Percentiles rank a stretch among this genome's conserved stretches.
Conservation (phyloP, 2,113 vertebrate genomes). For the Pygoscelis adeliae region DNA sequence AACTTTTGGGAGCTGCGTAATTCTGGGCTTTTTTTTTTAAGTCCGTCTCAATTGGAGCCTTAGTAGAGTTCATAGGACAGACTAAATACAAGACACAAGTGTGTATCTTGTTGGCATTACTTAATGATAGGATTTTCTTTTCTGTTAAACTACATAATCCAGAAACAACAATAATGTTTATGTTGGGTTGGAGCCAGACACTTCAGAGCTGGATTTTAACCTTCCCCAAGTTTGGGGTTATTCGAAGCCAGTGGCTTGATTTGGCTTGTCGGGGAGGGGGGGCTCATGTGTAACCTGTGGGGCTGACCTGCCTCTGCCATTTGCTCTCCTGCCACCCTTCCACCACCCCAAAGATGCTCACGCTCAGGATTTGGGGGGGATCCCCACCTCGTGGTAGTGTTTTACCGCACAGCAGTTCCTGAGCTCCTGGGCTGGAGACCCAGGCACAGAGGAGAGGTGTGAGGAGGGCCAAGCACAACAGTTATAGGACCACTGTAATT, state of each 20-base stretch:
- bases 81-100: background rate
- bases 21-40: background rate
- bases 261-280: background rate
- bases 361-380: background rate
- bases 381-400: accelerated
- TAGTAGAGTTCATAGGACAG: background rate
- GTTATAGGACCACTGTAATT: background rate
- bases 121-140: conserved; percentile 18
- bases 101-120: background rate
- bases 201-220: conserved; percentile 17
- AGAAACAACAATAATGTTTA: conserved; percentile 46
- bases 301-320: background rate
- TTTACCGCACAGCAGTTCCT: background rate
- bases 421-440: background rate
- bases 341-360: background rate
- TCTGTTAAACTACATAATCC: conserved; percentile 25
- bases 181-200: conserved; percentile 13
- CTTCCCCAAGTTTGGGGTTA: background rate
- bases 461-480: background rate
- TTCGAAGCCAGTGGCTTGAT: background rate
- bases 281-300: background rate
- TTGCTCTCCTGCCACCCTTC: background rate
- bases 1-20: background rate
- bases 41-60: background rate
- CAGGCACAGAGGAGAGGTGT: background rate